These are phyloP conservation scores for Ephialtes manifestator DNA, from an alignment of 2,888 invertebrate genomes.

Conservation along the genomic window DNA sequence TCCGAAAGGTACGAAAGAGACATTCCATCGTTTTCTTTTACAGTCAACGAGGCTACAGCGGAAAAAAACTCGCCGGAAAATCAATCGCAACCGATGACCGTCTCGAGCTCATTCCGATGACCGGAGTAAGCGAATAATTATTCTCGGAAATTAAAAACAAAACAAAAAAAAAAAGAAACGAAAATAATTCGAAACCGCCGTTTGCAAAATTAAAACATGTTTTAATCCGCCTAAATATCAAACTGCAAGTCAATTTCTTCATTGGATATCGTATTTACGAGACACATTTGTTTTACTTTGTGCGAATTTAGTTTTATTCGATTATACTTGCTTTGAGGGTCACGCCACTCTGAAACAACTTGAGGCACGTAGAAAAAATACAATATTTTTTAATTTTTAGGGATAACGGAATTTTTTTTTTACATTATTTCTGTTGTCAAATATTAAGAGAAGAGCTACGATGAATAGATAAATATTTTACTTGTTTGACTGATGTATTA, in stretches of 20 bases:
- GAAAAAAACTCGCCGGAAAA: conserved; percentile 45
- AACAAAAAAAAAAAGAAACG: conserved; percentile 13
- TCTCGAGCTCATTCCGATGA: conserved; percentile 60
- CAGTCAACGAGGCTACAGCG: conserved; percentile 56
- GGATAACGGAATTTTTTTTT: not conserved
- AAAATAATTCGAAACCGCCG: conserved; percentile 2
- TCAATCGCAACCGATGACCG: conserved; percentile 55
- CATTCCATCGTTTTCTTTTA: conserved; percentile 65
- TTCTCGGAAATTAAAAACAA: conserved; percentile 46
- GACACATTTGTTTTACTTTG: not conserved
- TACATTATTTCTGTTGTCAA: not conserved
- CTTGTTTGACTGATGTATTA: no score
- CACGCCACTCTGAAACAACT: not conserved
- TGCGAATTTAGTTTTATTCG: not conserved
- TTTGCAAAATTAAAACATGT: conserved; percentile 6
- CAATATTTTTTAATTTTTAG: not conserved
- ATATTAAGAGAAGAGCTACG: no score
- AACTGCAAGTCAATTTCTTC: not conserved
- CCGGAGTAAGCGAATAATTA: conserved; percentile 67
- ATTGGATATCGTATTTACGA: not conserved
- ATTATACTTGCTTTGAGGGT: not conserved
- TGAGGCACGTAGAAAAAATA: not conserved
- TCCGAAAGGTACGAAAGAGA: conserved; percentile 93
- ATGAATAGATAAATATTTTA: no score
- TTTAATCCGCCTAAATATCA: not conserved